phyloP scores from a whole-genome alignment of 2,797 vertebrate genomes.

The Sebastes oblongus region DNA sequence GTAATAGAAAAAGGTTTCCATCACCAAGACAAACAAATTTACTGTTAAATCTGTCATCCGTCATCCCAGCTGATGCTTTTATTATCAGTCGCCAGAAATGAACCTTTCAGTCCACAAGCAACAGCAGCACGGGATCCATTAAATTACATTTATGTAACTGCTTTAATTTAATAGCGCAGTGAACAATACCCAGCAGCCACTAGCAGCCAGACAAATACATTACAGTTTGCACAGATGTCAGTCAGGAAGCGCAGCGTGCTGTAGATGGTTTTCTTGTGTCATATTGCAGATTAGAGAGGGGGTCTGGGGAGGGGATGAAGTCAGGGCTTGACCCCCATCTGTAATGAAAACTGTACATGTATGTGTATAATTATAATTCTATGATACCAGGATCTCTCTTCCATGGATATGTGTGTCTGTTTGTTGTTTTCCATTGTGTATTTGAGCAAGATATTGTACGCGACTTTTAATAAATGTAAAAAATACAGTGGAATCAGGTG shows the following conservation, averaged over 20 bases:
- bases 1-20: not conserved
- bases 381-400: not conserved
- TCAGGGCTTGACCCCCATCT: conserved; percentile 18
- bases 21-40: not conserved
- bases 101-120: not conserved
- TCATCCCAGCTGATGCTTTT: not conserved
- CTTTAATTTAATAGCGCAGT: not conserved
- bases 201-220: not conserved
- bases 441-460: not conserved
- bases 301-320: conserved; percentile 4
- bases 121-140: not conserved
- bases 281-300: conserved; percentile 35
- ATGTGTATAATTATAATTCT: not conserved
- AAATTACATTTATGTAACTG: not conserved
- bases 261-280: not conserved
- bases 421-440: not conserved
- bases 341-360: not conserved
- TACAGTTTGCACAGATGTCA: conserved; percentile 15
- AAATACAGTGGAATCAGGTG: not conserved
- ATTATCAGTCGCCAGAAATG: not conserved
- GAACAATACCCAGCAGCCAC: not conserved
- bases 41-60: not conserved
- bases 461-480: not conserved
- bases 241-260: not conserved
- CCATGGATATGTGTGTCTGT: not conserved